These are phyloP conservation scores for Tinea trinotella DNA, from an alignment of 2,888 invertebrate species.

Conservation along the genomic window DNA sequence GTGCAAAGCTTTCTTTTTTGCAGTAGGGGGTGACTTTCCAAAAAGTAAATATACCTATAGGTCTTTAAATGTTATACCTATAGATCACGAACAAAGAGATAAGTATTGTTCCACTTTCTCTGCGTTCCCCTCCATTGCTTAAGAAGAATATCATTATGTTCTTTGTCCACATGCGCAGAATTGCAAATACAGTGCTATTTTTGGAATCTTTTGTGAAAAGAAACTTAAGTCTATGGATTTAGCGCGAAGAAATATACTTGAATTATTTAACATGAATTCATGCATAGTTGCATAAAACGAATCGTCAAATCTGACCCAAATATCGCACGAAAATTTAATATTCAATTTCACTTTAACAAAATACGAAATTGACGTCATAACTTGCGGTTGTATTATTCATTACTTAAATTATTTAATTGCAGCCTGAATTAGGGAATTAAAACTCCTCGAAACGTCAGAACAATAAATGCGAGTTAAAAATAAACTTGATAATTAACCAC, in stretches of 20 bases:
- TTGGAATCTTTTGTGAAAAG: slow-evolving; percentile 19
- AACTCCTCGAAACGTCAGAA: too few relatives aligned
- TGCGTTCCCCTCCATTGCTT: slow-evolving; percentile 11
- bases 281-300: background rate
- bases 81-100: background rate
- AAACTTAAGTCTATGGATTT: slow-evolving; percentile 17
- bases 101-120: slow-evolving; percentile 45
- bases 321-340: too few relatives aligned
- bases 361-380: too few relatives aligned
- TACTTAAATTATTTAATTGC: too few relatives aligned
- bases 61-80: background rate
- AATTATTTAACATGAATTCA: slow-evolving; percentile 17
- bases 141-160: slow-evolving; percentile 26
- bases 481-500: too few relatives aligned
- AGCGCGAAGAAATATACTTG: slow-evolving; percentile 16
- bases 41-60: background rate
- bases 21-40: background rate
- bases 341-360: too few relatives aligned
- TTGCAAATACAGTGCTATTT: slow-evolving; percentile 22
- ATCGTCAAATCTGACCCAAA: background rate
- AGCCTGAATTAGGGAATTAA: too few relatives aligned
- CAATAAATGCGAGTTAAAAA: too few relatives aligned
- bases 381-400: too few relatives aligned
- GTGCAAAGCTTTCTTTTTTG: too few relatives aligned
- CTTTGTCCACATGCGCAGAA: slow-evolving; percentile 35